Base-by-base conservation (phyloP, 2,797 vertebrate species). In the Urophycis tenuis region DNA sequence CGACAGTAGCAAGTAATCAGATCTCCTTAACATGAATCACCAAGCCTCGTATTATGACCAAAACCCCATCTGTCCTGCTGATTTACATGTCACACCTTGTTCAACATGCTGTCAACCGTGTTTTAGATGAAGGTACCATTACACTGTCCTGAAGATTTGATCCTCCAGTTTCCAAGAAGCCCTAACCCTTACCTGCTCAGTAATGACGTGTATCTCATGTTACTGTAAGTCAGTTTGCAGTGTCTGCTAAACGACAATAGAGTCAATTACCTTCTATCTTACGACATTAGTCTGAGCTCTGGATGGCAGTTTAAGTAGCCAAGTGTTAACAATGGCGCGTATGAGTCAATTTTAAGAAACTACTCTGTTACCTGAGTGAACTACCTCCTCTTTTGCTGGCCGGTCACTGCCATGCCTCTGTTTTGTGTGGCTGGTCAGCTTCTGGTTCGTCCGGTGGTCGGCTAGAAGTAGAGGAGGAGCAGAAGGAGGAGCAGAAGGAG, bases 1-100 rank as follows among this genome's bases (percentile, higher is more conserved):
- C 93, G 0, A 92, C 94, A 0, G 82, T 95, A 36, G 93, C 95
- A 92, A 95, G 97, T 98, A 91, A 41, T 33, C 74, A 22, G 31
- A 70, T 25, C 15, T 9, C n/a, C 64, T 30, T 17, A 30, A 69
- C 64, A 69, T 14, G 9, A 7, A 11, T 11, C n/a, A 29, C n/a
- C 64, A 30, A 30, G 64, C 19, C 19, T 53, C 1, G 1, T 53
- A 49, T 49, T 49, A 49, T 49, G 45, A 49, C 45, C 45, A 22
- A 5, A n/a, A 49, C 2, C 45, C 5, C 19, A 49, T 49, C 45
- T 49, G 45, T 19, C 45, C 19, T 22, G 36, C 36, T 9, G 36
- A 17, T 53, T 22, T 22, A 15, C 45, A 53, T 5, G 19, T 53
- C 19, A 53, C 45, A 19, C 45, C 45, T 53, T 53, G 45, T 53